phyloP scores from a whole-genome alignment of 2,113 vertebrate species.

The Ageneiosus marmoratus region DNA sequence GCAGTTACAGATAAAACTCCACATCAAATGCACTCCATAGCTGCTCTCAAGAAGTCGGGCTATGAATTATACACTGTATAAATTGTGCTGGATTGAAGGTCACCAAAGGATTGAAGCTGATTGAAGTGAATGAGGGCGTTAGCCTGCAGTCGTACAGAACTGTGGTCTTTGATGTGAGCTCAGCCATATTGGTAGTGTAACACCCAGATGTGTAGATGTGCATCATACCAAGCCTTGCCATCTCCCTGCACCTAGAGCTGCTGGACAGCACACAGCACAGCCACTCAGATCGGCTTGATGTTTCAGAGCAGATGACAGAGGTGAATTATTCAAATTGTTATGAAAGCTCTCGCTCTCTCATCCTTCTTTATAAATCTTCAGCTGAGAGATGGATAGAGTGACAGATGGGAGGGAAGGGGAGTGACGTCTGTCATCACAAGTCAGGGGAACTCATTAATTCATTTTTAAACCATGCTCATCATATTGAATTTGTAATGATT shows the following conservation, averaged over 20 bases:
- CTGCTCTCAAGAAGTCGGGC: conserved; percentile 29
- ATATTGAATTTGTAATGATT: conserved; percentile 4
- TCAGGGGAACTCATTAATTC: conserved; percentile 25
- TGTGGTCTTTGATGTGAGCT: conserved; percentile 51
- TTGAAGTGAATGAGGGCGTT: conserved; percentile 50
- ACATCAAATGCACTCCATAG: conserved; percentile 32
- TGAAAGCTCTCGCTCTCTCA: conserved; percentile 48
- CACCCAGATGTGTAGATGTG: conserved; percentile 40
- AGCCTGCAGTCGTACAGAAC: conserved; percentile 45
- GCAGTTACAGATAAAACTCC: conserved; percentile 1
- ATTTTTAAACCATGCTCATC: conserved; percentile 21
- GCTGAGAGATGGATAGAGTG: conserved; percentile 48
- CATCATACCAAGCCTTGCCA: conserved; percentile 14
- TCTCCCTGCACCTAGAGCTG: conserved; percentile 26
- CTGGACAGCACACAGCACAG: conserved; percentile 27
- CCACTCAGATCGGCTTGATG: conserved; percentile 28
- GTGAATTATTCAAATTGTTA: conserved; percentile 66
- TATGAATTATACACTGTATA: conserved; percentile 50
- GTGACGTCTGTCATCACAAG: conserved; percentile 50
- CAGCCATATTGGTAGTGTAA: conserved; percentile 46
- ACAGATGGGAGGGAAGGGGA: conserved; percentile 47
- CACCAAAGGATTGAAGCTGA: conserved; percentile 50
- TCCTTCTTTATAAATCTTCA: conserved; percentile 58
- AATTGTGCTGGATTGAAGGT: conserved; percentile 44
- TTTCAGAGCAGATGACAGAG: conserved; percentile 58